phyloP scores from a whole-genome alignment of 2,888 invertebrate species.

The Epistrophe grossulariae region DNA sequence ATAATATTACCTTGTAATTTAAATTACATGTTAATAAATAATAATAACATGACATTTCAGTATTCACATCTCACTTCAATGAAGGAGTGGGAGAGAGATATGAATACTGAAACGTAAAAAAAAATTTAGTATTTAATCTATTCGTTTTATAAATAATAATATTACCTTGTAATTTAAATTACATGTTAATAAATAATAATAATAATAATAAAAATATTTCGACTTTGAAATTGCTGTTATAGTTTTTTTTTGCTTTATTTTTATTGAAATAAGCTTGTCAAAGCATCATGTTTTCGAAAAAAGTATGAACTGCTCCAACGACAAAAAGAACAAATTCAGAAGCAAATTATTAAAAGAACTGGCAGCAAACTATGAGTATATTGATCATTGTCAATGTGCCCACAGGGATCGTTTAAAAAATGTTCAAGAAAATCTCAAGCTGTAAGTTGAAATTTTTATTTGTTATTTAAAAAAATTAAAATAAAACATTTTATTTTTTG shows the following conservation, averaged over 20 bases:
- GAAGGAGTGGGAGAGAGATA: no score
- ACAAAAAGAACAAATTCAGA: slow-evolving; percentile 6
- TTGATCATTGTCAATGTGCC: slow-evolving; percentile 44
- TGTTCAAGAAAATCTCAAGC: slow-evolving; percentile 51
- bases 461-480: not conserved
- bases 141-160: no score
- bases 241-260: not conserved
- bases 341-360: slow-evolving; percentile 43
- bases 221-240: not conserved
- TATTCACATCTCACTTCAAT: no score
- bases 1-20: no score
- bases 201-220: no score
- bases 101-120: no score
- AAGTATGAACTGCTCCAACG: slow-evolving; percentile 13
- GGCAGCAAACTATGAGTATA: slow-evolving; percentile 45
- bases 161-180: no score
- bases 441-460: slow-evolving; percentile 33
- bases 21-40: no score
- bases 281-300: slow-evolving; percentile 11
- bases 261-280: slow-evolving; percentile 1
- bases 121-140: no score
- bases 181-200: no score
- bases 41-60: no score
- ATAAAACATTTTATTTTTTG: not conserved
- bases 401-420: slow-evolving; percentile 48